phyloP scores from a whole-genome alignment of 1,140 invertebrate species.

The Drosophila kepulauana region DNA sequence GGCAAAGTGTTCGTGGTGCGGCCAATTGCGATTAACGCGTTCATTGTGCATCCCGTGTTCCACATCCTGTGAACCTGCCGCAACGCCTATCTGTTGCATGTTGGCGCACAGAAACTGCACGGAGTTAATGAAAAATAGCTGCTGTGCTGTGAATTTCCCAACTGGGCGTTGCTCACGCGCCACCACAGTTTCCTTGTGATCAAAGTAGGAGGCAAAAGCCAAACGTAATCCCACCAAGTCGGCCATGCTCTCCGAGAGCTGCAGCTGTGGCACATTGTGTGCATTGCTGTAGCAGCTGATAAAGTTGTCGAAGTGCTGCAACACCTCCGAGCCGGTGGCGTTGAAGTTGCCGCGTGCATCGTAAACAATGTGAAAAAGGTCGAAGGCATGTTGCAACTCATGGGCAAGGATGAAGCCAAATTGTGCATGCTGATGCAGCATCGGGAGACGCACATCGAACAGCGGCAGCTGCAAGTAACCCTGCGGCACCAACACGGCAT shows the following conservation, averaged over 20 bases:
- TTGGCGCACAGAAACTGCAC: constrained; percentile 69
- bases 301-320: constrained; percentile 54
- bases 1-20: constrained; percentile 61
- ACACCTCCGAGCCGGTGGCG: constrained; percentile 37
- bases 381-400: constrained; percentile 67
- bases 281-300: constrained; percentile 43
- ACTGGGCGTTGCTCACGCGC: not conserved
- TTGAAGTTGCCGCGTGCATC: constrained; percentile 61
- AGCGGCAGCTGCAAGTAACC: constrained; percentile 63
- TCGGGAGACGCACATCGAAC: constrained; percentile 42
- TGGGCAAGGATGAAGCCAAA: constrained; percentile 67
- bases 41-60: constrained; percentile 61
- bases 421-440: constrained; percentile 54
- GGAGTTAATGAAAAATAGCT: constrained; percentile 67
- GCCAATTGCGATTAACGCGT: constrained; percentile 66
- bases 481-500: constrained; percentile 58
- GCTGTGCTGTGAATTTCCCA: constrained; percentile 30
- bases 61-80: constrained; percentile 22
- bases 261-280: constrained; percentile 12
- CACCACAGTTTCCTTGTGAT: not conserved
- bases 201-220: constrained; percentile 52
- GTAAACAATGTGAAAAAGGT: constrained; percentile 65
- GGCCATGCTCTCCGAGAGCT: constrained; percentile 57
- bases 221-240: constrained; percentile 64
- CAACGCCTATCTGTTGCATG: constrained; percentile 42